Base-by-base conservation (phyloP, 2,113 vertebrate species). In the Perca flavescens region DNA sequence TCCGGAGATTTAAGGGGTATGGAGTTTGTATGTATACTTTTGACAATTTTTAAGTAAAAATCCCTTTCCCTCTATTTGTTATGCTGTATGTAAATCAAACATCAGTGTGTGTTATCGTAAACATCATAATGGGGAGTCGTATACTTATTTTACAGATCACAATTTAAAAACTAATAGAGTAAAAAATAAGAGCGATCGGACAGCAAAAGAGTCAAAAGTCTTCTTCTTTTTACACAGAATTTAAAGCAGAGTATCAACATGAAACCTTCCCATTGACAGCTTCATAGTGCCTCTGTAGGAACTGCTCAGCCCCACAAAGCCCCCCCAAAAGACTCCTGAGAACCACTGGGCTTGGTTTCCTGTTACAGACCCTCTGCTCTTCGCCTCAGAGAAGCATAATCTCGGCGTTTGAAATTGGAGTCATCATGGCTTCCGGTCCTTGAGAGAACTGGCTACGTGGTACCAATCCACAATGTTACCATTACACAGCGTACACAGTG, bases 401-500 rank as follows among this genome's bases (percentile, higher is more conserved):
- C 83, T 66, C 13, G 36, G 49, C 12, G 74, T 67, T 70, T 78
- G 76, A 87, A 79, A 89, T 74, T 82, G 87, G 58, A 77, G 62
- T 74, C 56, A 52, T 49, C 49, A 2, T 9, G 49, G 63, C 67
- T 75, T 82, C 67, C 12, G 17, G 75, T 79, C 58, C 69, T 57
- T 40, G 9, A 74, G 50, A 70, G 72, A 77, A 83, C 34, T 75
- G 77, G 67, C 74, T 73, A 49, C 25, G 31, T 50, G 74, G 28
- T 34, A 47, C 74, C 63, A 74, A 79, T 80, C 49, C 65, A 58
- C 80, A 62, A 46, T 74, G 71, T 34, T 52, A 22, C 53, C 25
- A 25, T 25, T 25, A 25, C 25, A 25, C 3, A 17, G 14, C 66
- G 3, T 3, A 43, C 40, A 43, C 40, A 43, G 22, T 46, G 70